A percentile compares a stretch with the other conserved stretches of the same genome.
These are phyloP conservation scores for Gadopsis bispinosus DNA, from an alignment of 2,797 vertebrate species.

Conservation along the genomic window DNA sequence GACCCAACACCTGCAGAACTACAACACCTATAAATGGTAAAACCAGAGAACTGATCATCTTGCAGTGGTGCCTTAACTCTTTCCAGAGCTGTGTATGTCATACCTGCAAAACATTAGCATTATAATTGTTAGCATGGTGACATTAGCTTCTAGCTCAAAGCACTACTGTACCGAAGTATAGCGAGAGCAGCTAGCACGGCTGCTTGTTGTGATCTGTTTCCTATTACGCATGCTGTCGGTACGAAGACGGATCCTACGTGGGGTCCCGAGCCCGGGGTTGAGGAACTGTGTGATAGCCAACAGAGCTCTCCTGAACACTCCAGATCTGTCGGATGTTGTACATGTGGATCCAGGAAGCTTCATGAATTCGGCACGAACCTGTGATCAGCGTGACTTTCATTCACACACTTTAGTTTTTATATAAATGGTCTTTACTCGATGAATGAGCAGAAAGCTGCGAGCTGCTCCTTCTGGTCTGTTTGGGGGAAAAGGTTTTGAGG, in stretches of 20 bases:
- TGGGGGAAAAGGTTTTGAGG: neutral
- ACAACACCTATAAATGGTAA: too few species aligned
- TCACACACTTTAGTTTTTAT: neutral
- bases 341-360: neutral
- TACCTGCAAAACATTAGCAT: neutral
- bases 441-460: neutral
- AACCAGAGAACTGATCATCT: too few species aligned
- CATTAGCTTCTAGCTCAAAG: neutral
- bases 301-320: too few species aligned
- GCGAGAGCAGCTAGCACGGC: neutral
- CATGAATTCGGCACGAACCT: too few species aligned
- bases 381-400: neutral
- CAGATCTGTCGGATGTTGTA: too few species aligned
- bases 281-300: neutral
- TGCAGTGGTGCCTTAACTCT: too few species aligned
- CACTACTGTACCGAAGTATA: neutral
- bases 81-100: too few species aligned
- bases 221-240: too few species aligned
- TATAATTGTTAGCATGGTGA: neutral
- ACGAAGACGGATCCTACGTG: too few species aligned
- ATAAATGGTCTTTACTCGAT: neutral
- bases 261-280: neutral
- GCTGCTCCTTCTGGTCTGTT: neutral
- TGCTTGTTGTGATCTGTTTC: neutral
- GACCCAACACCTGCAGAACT: too few species aligned